These are phyloP conservation scores for Odontomyia ornata DNA, from an alignment of 2,888 invertebrate genomes.

Conservation along the genomic window DNA sequence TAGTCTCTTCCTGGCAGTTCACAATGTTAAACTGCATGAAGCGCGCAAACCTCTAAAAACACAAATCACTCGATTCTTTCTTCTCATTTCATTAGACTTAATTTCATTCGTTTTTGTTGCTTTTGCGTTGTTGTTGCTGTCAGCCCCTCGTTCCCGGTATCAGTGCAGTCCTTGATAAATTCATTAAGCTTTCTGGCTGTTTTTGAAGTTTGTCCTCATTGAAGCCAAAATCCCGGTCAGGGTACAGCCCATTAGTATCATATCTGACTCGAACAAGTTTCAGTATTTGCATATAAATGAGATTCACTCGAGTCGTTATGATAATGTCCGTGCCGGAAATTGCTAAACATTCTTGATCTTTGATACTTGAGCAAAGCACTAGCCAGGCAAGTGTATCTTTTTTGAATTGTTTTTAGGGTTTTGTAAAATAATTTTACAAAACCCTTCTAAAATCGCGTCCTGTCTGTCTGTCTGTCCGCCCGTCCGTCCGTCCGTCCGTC, in stretches of 20 bases:
- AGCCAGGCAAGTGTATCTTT: background rate
- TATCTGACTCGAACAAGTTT: conserved; percentile 45
- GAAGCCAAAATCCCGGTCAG: conserved; percentile 40
- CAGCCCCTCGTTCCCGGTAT: background rate
- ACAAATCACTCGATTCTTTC: background rate
- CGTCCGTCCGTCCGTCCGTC: too few species aligned
- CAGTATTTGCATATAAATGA: conserved; percentile 50
- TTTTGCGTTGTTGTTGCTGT: conserved; percentile 28
- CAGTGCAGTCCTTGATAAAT: conserved; percentile 37
- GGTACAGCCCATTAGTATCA: conserved; percentile 45
- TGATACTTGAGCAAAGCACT: background rate
- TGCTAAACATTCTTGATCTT: conserved; percentile 43
- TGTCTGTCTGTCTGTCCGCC: too few species aligned
- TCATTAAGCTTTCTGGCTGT: conserved; percentile 41
- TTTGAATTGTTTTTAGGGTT: too few species aligned
- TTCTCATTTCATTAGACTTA: conserved; percentile 4
- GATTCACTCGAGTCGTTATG: conserved; percentile 50
- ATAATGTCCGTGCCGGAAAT: conserved; percentile 46
- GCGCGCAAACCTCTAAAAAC: too few species aligned
- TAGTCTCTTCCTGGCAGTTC: too few species aligned
- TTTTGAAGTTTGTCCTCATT: conserved; percentile 42
- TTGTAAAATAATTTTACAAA: too few species aligned
- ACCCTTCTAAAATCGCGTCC: too few species aligned
- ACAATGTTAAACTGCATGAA: too few species aligned
- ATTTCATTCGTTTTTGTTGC: conserved; percentile 20